Conservation (phyloP, 1,140 invertebrate genomes). For the Melanaphis sacchari region DNA sequence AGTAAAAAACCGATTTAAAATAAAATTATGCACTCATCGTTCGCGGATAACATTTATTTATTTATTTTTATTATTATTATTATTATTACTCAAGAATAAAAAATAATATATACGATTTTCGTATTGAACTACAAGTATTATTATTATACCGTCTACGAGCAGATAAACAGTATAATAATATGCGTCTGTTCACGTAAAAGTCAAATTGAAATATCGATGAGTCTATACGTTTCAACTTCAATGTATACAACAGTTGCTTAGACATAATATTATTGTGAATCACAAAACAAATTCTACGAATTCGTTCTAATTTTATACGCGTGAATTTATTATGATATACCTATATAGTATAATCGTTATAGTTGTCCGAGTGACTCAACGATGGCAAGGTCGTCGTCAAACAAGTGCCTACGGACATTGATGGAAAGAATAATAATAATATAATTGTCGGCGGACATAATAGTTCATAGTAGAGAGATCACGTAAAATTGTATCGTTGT, state of each 20-base stretch:
- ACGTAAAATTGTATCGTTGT: background rate
- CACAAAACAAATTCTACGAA: background rate
- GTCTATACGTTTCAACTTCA: background rate
- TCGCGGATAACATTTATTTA: background rate
- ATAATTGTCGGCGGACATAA: background rate
- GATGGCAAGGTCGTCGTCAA: background rate
- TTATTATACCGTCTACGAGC: background rate
- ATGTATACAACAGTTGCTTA: background rate
- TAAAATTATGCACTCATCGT: background rate
- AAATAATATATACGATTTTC: background rate
- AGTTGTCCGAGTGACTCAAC: background rate
- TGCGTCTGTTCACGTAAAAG: background rate
- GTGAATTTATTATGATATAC: background rate
- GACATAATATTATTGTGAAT: background rate
- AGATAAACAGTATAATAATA: background rate
- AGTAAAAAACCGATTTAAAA: background rate
- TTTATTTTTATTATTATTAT: no score
- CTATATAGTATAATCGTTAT: background rate
- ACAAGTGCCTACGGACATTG: background rate
- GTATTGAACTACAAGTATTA: background rate
- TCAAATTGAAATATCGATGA: background rate
- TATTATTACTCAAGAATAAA: no score
- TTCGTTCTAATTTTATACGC: background rate
- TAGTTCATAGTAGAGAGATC: background rate
- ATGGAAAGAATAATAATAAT: constrained; percentile 1